Evolutionary conservation across 2,113 vertebrate genomes (phyloP).

Genomic region (Campylomormyrus numenius): DNA sequence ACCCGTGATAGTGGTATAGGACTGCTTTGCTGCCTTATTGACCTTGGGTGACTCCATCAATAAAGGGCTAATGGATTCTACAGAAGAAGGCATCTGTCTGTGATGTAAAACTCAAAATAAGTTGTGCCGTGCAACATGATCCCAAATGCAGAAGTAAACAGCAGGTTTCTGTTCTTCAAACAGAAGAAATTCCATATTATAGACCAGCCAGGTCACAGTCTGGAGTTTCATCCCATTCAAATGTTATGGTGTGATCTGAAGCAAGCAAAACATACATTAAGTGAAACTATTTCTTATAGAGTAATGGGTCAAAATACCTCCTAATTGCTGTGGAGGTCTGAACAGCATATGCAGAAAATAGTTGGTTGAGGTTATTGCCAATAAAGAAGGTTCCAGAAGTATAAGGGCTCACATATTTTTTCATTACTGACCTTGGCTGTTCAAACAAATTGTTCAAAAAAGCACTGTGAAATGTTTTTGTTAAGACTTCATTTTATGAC

Average conservation of each 20-base stretch:
- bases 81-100: neutral
- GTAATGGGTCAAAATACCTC: neutral
- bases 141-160: neutral
- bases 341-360: neutral
- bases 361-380: neutral
- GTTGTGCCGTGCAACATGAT: neutral
- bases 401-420: neutral
- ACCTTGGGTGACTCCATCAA: neutral
- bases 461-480: neutral
- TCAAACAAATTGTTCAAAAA: neutral
- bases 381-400: neutral
- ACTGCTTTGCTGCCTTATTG: neutral
- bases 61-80: neutral
- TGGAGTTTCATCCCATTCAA: neutral
- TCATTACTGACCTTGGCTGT: neutral
- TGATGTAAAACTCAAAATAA: neutral
- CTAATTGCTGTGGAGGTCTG: neutral
- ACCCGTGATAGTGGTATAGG: neutral
- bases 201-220: neutral
- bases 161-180: neutral
- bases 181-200: neutral
- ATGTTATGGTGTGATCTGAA: neutral
- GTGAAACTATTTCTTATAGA: neutral
- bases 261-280: neutral
- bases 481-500: neutral